Conservation (phyloP, 2,797 vertebrate genomes). For the Anguilla megastoma region DNA sequence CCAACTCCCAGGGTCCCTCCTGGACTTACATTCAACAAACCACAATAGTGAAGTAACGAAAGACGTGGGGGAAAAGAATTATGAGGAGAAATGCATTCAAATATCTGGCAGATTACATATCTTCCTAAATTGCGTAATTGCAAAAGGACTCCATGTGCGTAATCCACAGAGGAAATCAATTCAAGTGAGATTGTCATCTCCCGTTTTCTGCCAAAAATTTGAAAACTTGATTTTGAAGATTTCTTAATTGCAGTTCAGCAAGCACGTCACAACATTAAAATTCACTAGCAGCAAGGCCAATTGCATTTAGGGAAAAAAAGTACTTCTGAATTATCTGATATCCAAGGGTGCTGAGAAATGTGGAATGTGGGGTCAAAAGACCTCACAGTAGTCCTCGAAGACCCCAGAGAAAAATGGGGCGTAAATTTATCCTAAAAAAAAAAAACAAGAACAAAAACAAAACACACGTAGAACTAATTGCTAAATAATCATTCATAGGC, state of each 20-base stretch:
- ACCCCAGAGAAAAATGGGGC: constrained; percentile 59
- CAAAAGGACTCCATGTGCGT: not conserved
- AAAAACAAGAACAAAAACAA: constrained; percentile 66
- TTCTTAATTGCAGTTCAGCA: constrained; percentile 27
- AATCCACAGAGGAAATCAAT: constrained; percentile 19
- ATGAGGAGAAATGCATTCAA: constrained; percentile 48
- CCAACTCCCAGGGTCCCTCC: not conserved
- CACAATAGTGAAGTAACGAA: not conserved
- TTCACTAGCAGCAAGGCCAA: constrained; percentile 25
- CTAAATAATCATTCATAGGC: constrained; percentile 56
- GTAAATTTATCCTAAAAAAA: constrained; percentile 68
- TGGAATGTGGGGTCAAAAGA: constrained; percentile 63
- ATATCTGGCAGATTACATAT: constrained; percentile 50
- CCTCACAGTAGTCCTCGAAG: constrained; percentile 60
- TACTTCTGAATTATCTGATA: constrained; percentile 72
- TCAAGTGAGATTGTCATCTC: constrained; percentile 16
- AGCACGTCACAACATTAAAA: constrained; percentile 33
- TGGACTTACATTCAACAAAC: not conserved
- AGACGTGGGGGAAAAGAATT: constrained; percentile 33
- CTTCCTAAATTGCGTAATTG: constrained; percentile 12
- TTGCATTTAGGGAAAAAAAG: constrained; percentile 30
- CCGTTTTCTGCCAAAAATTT: constrained; percentile 38
- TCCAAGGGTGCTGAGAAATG: constrained; percentile 64
- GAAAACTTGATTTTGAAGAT: constrained; percentile 32
- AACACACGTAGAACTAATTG: constrained; percentile 51